Evolutionary conservation across 2,797 vertebrate genomes (phyloP).

Genomic region (Gymnothorax reevesii): DNA sequence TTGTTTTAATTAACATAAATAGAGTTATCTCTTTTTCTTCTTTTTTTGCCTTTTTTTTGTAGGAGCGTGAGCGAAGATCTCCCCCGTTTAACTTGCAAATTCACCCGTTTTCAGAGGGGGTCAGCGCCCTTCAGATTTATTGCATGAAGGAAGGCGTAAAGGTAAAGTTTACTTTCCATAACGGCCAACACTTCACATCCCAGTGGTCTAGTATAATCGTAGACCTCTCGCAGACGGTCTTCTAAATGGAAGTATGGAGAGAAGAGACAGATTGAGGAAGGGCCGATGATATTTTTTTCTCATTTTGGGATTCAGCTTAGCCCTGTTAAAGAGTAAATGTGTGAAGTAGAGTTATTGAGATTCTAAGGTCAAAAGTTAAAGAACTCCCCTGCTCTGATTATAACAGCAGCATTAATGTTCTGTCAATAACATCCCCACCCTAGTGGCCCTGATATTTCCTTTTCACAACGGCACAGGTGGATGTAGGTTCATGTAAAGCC

Average conservation of each 20-base stretch:
- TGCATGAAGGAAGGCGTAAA: constrained; percentile 99
- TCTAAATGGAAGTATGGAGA: no score
- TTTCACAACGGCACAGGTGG: background rate
- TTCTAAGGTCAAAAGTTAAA: no score
- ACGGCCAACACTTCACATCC: background rate
- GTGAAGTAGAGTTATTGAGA: no score
- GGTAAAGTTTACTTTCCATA: constrained; percentile 65
- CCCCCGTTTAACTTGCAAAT: constrained; percentile 96
- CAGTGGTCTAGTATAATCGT: no score
- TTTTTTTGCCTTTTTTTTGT: constrained; percentile 33
- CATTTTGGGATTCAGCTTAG: background rate
- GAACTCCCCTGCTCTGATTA: no score
- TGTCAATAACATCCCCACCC: no score
- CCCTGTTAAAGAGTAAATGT: no score
- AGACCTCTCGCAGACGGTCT: no score
- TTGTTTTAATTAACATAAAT: background rate
- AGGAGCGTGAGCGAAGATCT: constrained; percentile 95
- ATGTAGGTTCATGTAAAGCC: background rate
- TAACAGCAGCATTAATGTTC: no score
- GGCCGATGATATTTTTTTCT: no score
- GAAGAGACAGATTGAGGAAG: no score
- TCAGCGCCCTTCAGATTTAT: constrained; percentile 97
- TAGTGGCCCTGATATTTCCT: background rate
- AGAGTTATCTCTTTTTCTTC: background rate
- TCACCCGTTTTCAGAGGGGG: constrained; percentile 95